phyloP scores from a whole-genome alignment of 1,140 invertebrate genomes.

The Diorhabda sublineata region DNA sequence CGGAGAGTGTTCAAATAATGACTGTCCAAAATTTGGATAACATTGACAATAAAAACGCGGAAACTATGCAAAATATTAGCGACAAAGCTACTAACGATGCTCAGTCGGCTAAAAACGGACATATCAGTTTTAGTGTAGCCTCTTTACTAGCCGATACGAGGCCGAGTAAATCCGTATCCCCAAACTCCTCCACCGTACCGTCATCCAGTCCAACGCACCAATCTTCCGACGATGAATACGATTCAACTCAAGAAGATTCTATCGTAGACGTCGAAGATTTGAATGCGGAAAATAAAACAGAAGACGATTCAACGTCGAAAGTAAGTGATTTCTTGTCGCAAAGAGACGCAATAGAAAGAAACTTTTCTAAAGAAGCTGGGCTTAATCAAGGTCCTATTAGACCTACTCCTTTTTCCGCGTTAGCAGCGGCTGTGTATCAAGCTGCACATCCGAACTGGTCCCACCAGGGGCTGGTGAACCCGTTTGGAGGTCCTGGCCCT shows the following conservation, averaged over 20 bases:
- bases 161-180: conserved; percentile 43
- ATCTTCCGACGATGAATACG: conserved; percentile 60
- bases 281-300: conserved; percentile 50
- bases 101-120: conserved; percentile 46
- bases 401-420: conserved; percentile 62
- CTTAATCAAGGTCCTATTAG: conserved; percentile 54
- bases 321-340: conserved; percentile 33
- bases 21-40: conserved; percentile 45
- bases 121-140: conserved; percentile 66
- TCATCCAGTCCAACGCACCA: conserved; percentile 48
- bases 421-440: conserved; percentile 56
- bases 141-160: conserved; percentile 63
- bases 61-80: conserved; percentile 50
- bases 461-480: conserved; percentile 55
- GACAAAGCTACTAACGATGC: conserved; percentile 45
- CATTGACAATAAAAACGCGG: conserved; percentile 38
- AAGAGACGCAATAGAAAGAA: conserved; percentile 28
- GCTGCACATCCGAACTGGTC: conserved; percentile 49
- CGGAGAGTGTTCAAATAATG: conserved; percentile 44
- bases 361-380: conserved; percentile 40
- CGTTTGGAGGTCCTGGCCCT: conserved; percentile 49
- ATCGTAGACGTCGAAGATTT: conserved; percentile 66
- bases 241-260: conserved; percentile 62
- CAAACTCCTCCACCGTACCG: conserved; percentile 37
- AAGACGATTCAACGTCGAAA: conserved; percentile 23